phyloP scores from a whole-genome alignment of 2,113 vertebrate species.

The Jacana jacana region DNA sequence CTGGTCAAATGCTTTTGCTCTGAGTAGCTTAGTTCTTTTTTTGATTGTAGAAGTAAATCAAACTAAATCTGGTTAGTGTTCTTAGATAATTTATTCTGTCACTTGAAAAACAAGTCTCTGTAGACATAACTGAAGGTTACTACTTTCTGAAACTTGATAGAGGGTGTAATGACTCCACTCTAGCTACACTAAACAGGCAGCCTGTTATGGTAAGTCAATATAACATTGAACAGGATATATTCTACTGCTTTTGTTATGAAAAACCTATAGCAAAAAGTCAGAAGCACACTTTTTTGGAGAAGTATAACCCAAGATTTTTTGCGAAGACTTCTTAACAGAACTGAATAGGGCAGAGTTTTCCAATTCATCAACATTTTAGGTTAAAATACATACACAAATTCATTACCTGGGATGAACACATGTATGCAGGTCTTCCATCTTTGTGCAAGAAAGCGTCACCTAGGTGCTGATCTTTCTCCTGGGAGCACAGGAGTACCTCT shows the following conservation, averaged over 20 bases:
- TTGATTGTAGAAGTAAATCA: conserved; percentile 39
- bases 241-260: conserved; percentile 60
- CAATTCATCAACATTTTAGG: not conserved
- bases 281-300: not conserved
- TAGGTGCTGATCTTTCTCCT: not conserved
- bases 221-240: conserved; percentile 59
- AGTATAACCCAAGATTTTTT: not conserved
- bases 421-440: not conserved
- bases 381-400: not conserved
- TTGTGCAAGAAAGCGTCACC: not conserved
- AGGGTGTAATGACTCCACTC: conserved; percentile 60
- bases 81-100: conserved; percentile 76
- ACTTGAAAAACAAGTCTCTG: conserved; percentile 72
- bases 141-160: conserved; percentile 73
- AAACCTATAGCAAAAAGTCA: not conserved
- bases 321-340: not conserved
- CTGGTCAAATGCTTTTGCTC: conserved; percentile 2
- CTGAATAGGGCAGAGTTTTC: not conserved
- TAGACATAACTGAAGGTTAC: conserved; percentile 74
- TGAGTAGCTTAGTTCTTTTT: not conserved
- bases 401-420: not conserved
- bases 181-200: conserved; percentile 36
- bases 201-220: conserved; percentile 44
- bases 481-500: accelerated
- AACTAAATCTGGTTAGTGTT: conserved; percentile 71